Evolutionary conservation across 2,888 invertebrate species (phyloP), one percentile per base, ranked within the genome.

Genomic region (Sinotaia quadrata): DNA sequence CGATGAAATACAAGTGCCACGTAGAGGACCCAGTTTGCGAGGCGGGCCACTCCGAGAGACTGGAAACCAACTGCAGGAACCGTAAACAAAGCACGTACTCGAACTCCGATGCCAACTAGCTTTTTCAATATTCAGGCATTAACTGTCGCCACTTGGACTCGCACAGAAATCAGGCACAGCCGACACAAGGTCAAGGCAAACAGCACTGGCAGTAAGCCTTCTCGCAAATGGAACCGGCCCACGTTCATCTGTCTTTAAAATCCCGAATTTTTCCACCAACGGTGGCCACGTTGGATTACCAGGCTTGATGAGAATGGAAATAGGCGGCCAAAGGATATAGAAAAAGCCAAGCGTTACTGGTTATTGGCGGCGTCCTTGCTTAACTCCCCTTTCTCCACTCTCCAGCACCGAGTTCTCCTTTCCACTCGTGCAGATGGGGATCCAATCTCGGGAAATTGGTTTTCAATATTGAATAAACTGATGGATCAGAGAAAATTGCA

Each of bases 391-490:
- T 63, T 63, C 37, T 27, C 37, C 18, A 4, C 2, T 47, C 47
- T 47, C 41, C 24, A n/a, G 15, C 41, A 12, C 15, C 12, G 47
- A n/a, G n/a, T 7, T 47, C 7, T 18, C 47, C 47, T 24, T 24
- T 47, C 47, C 47, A 47, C 47, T 47, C 47, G n/a, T 18, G 47
- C 63, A 51, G 62, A 62, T 62, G 62, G 68, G 34, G 58, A 62
- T 68, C 63, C 63, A 62, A 59, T 61, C 61, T 54, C 56, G 54
- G 60, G 67, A 70, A 70, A 70, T 67, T 70, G 70, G 66, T 70
- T 67, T 70, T 67, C 66, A 67, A 66, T 70, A 70, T 70, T 70
- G 70, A 70, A 70, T 70, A 70, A 70, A 67, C 61, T 66, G 54
- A 51, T 54, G 70, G 70, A 70, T 70, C 66, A 70, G 70, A 44